Base-by-base conservation (phyloP, 2,888 invertebrate species). In the Drosophila mettleri region DNA sequence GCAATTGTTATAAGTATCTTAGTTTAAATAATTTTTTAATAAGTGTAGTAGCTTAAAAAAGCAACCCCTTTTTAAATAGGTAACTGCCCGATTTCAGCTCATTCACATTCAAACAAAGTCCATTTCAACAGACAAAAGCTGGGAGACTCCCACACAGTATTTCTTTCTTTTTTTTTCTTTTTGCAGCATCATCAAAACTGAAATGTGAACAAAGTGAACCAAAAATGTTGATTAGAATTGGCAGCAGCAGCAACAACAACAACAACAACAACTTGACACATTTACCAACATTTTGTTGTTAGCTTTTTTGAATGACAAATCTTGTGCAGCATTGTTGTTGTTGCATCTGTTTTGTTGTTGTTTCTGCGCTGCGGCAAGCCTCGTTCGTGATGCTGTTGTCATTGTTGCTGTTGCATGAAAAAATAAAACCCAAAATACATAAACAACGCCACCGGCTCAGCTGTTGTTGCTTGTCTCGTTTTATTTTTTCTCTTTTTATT, bases 271-370 rank as follows among this genome's bases (percentile, higher is more conserved):
- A 14, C 58, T 66, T 84, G 83, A 84, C 83, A 84, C 86, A 84
- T 84, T 86, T 86, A 84, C 85, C 85, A 84, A 79, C 68, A 86
- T 84, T 86, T 80, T 69, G 71, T 36, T 70, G 45, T 59, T 74
- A 60, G 52, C 55, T 62, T 62, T 71, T 62, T 57, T 78, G 75
- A 82, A 80, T 86, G 86, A 82, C 86, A 82, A 82, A 82, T 82
- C 74, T 82, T 68, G 76, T 51, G 63, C 48, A 34, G 54, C 69
- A 55, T 61, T 69, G 60, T 63, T 68, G 65, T 48, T 69, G 34
- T 24, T 62, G 54, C 52, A 63, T 38, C 45, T 61, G 46, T 49
- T 48, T 24, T 46, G 29, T 55, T 49, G 24, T 9, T 60, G 45
- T 31, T 49, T 38, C n/a, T 24, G 14, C 41, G 29, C n/a, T 73